Conservation (phyloP, 2,888 invertebrate species). For the Sarcophaga caerulescens region DNA sequence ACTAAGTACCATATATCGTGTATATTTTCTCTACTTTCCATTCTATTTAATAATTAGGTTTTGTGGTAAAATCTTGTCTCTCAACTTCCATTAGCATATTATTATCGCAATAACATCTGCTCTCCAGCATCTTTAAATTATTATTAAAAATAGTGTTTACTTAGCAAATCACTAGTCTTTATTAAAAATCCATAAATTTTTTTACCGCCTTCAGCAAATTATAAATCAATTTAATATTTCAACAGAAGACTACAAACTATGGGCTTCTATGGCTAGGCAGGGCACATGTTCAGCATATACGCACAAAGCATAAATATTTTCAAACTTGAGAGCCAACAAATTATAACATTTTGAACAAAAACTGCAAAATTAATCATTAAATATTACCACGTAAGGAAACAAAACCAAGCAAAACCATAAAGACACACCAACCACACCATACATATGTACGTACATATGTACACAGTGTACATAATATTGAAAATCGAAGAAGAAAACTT, state of each 20-base stretch:
- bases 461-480: background rate
- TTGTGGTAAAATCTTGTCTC: no score
- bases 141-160: background rate
- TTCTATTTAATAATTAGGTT: no score
- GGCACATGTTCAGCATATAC: no score
- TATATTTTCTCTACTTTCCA: no score
- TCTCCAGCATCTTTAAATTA: no score
- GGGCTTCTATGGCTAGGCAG: no score
- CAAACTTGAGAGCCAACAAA: constrained; percentile 17
- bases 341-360: constrained; percentile 43
- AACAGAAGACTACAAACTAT: background rate
- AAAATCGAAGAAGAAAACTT: constrained; percentile 53
- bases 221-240: constrained; percentile 42
- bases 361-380: constrained; percentile 48
- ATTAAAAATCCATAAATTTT: constrained; percentile 22
- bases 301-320: background rate
- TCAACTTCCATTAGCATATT: no score
- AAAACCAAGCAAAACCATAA: background rate
- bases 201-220: constrained; percentile 1
- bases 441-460: background rate
- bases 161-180: background rate
- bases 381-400: constrained; percentile 1
- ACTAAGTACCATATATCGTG: no score
- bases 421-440: no score
- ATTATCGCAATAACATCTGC: no score